A percentile compares a stretch with the other conserved stretches of the same genome.
Conservation (phyloP, 2,797 vertebrate species). For the Rhynchonycteris naso region DNA sequence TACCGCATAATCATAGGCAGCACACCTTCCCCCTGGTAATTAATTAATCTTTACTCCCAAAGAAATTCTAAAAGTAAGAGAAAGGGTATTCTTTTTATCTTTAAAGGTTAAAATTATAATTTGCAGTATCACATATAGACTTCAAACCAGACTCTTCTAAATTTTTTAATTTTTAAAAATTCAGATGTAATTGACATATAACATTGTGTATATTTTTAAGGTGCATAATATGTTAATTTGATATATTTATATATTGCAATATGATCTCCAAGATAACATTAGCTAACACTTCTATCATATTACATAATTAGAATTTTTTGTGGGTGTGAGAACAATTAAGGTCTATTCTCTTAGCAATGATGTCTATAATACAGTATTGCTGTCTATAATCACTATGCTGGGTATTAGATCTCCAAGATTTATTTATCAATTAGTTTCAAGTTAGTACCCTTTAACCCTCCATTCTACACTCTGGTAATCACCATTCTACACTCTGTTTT, state of each 20-base stretch:
- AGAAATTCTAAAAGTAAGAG: constrained; percentile 49
- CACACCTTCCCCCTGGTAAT: not conserved
- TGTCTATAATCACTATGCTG: not conserved
- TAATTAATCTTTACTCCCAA: constrained; percentile 60
- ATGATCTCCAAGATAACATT: not conserved
- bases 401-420: not conserved
- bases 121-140: not conserved
- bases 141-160: not conserved
- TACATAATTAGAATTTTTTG: not conserved
- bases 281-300: not conserved
- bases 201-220: not conserved
- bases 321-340: not conserved
- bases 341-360: not conserved
- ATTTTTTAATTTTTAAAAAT: not conserved
- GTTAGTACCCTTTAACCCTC: not conserved
- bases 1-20: constrained; percentile 43
- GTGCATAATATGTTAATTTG: not conserved
- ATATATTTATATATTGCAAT: not conserved
- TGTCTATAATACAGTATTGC: not conserved
- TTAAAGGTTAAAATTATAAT: constrained; percentile 56
- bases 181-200: not conserved
- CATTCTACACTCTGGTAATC: not conserved
- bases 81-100: constrained; percentile 54
- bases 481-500: not conserved
- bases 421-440: not conserved